phyloP scores from a whole-genome alignment of 35 echinoderm and acorn worm species.

The Hemicentrotus pulcherrimus region DNA sequence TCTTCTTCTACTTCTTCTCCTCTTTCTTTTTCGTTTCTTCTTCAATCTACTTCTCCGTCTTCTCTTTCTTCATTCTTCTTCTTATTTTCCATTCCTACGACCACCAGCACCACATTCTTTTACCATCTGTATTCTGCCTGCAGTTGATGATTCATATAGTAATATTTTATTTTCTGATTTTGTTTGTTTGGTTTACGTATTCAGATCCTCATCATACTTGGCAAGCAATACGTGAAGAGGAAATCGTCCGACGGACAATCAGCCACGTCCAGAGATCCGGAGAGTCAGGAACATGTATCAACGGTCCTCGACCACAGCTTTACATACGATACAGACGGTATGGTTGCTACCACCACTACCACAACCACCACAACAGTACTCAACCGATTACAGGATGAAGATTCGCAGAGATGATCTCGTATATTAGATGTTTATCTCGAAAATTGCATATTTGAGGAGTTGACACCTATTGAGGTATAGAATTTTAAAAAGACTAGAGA shows the following conservation, averaged over 20 bases:
- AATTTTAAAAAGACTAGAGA: neutral
- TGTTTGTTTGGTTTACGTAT: too few species aligned
- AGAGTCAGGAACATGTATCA: neutral
- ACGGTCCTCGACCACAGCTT: neutral
- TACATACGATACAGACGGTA: neutral
- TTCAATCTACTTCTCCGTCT: too few species aligned
- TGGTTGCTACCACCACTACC: neutral
- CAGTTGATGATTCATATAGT: too few species aligned
- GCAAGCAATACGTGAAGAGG: neutral
- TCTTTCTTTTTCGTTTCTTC: too few species aligned
- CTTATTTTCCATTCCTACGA: too few species aligned
- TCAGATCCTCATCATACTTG: neutral
- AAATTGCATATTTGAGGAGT: neutral
- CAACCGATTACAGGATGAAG: neutral
- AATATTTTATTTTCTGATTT: too few species aligned
- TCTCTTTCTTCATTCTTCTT: too few species aligned
- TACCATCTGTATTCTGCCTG: too few species aligned
- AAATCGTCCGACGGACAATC: neutral
- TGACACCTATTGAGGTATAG: neutral
- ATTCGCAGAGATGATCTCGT: neutral
- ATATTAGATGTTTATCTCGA: too few species aligned
- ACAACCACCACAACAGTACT: neutral
- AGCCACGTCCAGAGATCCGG: neutral
- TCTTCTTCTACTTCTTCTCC: too few species aligned
- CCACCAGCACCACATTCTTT: too few species aligned